These are phyloP conservation scores for Muscidifurax raptorellus DNA, from an alignment of 1,140 invertebrate genomes.

Conservation along the genomic window DNA sequence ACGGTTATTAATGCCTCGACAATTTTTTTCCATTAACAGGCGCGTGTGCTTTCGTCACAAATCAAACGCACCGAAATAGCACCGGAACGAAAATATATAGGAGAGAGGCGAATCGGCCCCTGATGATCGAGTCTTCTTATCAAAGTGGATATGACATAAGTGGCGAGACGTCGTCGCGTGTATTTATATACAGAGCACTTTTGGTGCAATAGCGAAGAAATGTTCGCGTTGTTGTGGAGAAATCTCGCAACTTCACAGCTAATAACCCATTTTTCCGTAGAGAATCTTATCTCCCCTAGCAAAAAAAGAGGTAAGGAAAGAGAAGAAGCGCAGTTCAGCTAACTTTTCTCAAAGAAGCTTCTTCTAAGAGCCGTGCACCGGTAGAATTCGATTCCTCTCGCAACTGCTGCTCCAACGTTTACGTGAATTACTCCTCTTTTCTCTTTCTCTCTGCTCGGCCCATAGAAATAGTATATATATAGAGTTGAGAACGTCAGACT, in stretches of 20 bases:
- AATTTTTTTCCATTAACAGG: conserved; percentile 12
- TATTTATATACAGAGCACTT: conserved; percentile 26
- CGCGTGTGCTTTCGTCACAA: not conserved
- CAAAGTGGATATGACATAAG: not conserved
- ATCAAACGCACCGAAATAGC: conserved; percentile 3
- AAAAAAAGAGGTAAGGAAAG: too few species aligned
- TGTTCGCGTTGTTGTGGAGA: too few species aligned
- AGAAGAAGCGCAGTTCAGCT: not conserved
- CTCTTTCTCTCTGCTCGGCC: not conserved
- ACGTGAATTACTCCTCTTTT: conserved; percentile 28
- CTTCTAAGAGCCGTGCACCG: not conserved
- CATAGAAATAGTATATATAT: not conserved
- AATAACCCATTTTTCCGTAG: not conserved
- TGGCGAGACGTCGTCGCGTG: not conserved
- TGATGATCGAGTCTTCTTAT: conserved; percentile 13
- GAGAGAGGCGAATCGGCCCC: too few species aligned
- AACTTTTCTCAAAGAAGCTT: not conserved
- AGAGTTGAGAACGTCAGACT: not conserved
- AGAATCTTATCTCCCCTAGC: not conserved
- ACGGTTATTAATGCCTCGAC: not conserved
- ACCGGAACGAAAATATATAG: not conserved
- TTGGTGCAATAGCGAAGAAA: not conserved
- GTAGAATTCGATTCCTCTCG: conserved; percentile 10
- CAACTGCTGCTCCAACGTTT: conserved; percentile 13
- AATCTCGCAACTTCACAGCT: too few species aligned